A percentile compares a stretch with the other conserved stretches of the same genome.
Evolutionary conservation across 2,888 invertebrate species (phyloP).

Genomic region (Silvanus unidentatus): DNA sequence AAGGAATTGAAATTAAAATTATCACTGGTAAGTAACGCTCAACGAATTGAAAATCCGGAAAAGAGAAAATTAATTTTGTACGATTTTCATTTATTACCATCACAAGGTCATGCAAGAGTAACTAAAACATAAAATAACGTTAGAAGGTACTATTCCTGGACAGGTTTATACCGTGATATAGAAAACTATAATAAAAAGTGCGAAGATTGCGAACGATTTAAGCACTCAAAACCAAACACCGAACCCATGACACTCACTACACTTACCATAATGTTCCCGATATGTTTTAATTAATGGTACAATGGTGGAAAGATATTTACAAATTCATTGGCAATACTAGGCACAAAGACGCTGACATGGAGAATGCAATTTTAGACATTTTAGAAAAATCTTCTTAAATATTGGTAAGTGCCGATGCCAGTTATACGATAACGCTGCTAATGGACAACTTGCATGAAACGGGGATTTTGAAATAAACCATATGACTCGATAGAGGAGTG

Average conservation of each 20-base stretch:
- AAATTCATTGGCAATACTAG: too few species aligned
- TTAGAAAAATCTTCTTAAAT: too few species aligned
- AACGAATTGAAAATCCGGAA: constrained; percentile 12
- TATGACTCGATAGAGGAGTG: too few species aligned
- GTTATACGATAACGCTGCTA: too few species aligned
- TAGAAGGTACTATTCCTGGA: constrained; percentile 18
- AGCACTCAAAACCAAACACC: constrained; percentile 9
- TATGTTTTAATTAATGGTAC: too few species aligned
- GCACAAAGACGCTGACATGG: too few species aligned
- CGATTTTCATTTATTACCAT: constrained; percentile 24
- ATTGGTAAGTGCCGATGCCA: too few species aligned
- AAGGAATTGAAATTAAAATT: constrained; percentile 2
- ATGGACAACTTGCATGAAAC: too few species aligned
- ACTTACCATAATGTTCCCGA: too few species aligned
- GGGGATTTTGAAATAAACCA: too few species aligned
- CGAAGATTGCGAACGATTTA: constrained; percentile 15
- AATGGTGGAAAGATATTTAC: too few species aligned
- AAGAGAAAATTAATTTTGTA: constrained; percentile 19
- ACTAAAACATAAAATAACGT: constrained; percentile 19
- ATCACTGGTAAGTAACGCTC: constrained; percentile 11
- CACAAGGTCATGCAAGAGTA: constrained; percentile 22
- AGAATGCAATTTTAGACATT: too few species aligned
- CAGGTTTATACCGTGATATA: constrained; percentile 15
- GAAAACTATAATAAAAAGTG: constrained; percentile 18
- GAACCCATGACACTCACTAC: not conserved